phyloP scores from a whole-genome alignment of 1,140 invertebrate species.

The Rhynchophorus ferrugineus region DNA sequence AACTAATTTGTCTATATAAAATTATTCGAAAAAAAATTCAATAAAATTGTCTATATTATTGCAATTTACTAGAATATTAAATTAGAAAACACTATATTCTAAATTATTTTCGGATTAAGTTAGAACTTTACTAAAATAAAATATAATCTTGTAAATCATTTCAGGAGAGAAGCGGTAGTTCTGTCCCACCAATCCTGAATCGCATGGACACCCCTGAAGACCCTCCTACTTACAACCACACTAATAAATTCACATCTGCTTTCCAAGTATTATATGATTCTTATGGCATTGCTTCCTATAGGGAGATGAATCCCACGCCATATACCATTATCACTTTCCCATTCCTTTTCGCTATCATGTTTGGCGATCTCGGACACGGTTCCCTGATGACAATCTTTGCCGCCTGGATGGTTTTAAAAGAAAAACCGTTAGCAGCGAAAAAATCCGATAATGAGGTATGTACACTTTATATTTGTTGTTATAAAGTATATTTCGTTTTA shows the following conservation, averaged over 20 bases:
- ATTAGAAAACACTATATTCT: no score
- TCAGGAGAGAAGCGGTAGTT: slow-evolving; percentile 73
- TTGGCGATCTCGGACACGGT: slow-evolving; percentile 87
- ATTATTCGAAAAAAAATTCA: no score
- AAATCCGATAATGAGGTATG: slow-evolving; percentile 68
- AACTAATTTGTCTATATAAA: no score
- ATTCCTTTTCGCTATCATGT: slow-evolving; percentile 92
- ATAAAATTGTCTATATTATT: no score
- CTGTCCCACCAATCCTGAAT: slow-evolving; percentile 94
- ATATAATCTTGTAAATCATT: no score
- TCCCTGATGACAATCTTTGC: slow-evolving; percentile 77
- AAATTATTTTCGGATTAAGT: no score
- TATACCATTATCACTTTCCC: slow-evolving; percentile 93
- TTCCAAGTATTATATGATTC: slow-evolving; percentile 96
- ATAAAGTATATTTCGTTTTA: neutral
- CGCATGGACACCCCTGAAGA: slow-evolving; percentile 88
- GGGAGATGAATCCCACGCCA: slow-evolving; percentile 96
- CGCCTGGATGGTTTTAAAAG: slow-evolving; percentile 80
- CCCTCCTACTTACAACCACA: slow-evolving; percentile 95
- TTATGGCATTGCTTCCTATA: slow-evolving; percentile 93
- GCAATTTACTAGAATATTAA: no score
- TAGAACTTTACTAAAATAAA: no score
- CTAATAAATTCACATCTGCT: slow-evolving; percentile 95
- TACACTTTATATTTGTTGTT: no score
- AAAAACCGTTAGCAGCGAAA: slow-evolving; percentile 71